Percentiles rank a stretch among this genome's conserved stretches.
phyloP scores from a whole-genome alignment of 2,113 vertebrate genomes.

The Amia ocellicauda region DNA sequence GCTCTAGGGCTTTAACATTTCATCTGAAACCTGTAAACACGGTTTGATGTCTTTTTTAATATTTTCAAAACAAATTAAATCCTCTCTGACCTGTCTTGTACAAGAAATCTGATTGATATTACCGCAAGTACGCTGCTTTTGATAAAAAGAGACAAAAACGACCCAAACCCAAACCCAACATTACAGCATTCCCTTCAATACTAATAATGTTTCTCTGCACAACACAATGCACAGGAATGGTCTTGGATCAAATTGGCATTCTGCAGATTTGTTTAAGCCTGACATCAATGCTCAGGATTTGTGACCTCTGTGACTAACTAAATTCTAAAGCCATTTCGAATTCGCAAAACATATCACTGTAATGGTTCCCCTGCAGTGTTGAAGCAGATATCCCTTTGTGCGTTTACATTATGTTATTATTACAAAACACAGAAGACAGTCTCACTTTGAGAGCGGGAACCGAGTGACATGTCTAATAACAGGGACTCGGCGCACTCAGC shows the following conservation, averaged over 20 bases:
- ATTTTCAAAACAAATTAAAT: not conserved
- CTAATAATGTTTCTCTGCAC: not conserved
- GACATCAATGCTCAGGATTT: slow-evolving; percentile 21
- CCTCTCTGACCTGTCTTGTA: not conserved
- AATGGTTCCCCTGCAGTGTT: slow-evolving; percentile 26
- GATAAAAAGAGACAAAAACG: not conserved
- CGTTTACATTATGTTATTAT: slow-evolving; percentile 10
- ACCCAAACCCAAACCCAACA: no score
- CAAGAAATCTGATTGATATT: no score
- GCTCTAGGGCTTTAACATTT: not conserved
- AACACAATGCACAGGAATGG: not conserved
- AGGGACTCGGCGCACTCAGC: no score
- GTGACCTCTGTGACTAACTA: slow-evolving; percentile 14
- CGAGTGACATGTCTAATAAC: slow-evolving; percentile 16
- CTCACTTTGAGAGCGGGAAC: slow-evolving; percentile 3
- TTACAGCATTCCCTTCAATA: not conserved
- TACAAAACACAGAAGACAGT: slow-evolving; percentile 27
- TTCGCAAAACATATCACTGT: slow-evolving; percentile 32
- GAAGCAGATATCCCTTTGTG: slow-evolving; percentile 8
- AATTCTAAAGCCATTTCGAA: slow-evolving; percentile 35
- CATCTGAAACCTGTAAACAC: no score
- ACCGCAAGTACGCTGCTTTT: not conserved
- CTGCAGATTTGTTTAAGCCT: slow-evolving; percentile 9
- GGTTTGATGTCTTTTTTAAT: not conserved
- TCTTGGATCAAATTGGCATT: slow-evolving; percentile 5